Base-by-base conservation (phyloP, 2,797 vertebrate species). In the Lindbergichthys nudifrons region DNA sequence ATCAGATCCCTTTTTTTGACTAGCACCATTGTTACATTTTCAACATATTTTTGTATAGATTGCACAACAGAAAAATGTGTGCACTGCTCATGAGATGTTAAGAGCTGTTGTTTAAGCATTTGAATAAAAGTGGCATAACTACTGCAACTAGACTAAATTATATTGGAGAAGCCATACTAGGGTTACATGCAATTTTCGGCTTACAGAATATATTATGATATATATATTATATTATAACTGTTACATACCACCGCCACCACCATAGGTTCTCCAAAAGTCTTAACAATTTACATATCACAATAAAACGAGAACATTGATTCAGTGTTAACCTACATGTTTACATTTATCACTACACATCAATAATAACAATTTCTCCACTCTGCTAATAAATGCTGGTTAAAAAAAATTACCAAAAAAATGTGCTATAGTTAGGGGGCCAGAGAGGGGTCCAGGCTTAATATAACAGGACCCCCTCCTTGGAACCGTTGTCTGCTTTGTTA, bases 101-200 rank as follows among this genome's bases (percentile, higher is more conserved):
- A 26, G 3, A 41, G 30, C 53, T 43, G 19, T 50, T 65, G 19
- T 56, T 62, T 16, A 56, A 52, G 41, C 8, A 16, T 65, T 65
- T 54, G 3, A 69, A 56, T 41, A 30, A 8, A 41, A 41, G 15
- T 46, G 11, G 18, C 19, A 42, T 46, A 41, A 26, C 30, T 26
- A 70, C 19, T 53, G 48, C 19, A 63, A 26, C 23, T 26, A 26
- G 23, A 26, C 23, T 26, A 3, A 26, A 26, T 26, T 26, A 26
- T 26, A 26, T 26, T 26, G 23, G 23, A 10, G 4, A n/a, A 18
- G 4, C 42, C 42, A 45, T 26, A 26, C 3, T 26, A 26, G 23
- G 23, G 23, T 3, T 26, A 26, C 23, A 26, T 26, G 23, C 23
- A 3, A 26, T 26, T 4, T 26, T 3, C 23, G 23, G 23, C 23